A percentile compares a stretch with the other conserved stretches of the same genome.
These are phyloP conservation scores for Tenualosa thibaudeaui DNA, from an alignment of 2,797 vertebrate species.

Conservation along the genomic window DNA sequence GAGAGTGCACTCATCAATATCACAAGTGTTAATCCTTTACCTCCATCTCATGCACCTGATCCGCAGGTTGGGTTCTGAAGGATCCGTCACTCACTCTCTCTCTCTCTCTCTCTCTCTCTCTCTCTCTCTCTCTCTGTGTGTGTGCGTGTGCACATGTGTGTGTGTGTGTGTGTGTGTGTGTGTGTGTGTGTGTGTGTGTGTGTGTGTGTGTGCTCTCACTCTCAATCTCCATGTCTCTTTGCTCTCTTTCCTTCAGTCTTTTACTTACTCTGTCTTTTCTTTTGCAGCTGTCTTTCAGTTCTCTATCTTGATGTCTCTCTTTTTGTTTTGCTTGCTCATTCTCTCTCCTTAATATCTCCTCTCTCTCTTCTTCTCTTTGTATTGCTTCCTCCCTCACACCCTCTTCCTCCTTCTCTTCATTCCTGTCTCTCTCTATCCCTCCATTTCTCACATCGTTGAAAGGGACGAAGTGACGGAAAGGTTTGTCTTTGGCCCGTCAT, in stretches of 20 bases:
- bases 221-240: constrained; percentile 1
- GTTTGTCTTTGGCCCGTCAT: not conserved
- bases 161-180: too few species aligned
- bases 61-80: constrained; percentile 9
- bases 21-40: constrained; percentile 37
- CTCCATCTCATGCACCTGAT: not conserved
- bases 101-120: constrained; percentile 39
- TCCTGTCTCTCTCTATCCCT: not conserved
- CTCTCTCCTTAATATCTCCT: too few species aligned
- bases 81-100: constrained; percentile 35
- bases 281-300: not conserved
- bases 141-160: too few species aligned
- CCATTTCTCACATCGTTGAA: not conserved
- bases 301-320: not conserved
- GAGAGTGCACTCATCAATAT: constrained; percentile 52
- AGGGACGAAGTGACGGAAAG: constrained; percentile 3
- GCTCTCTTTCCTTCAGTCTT: not conserved
- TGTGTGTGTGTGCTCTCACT: too few species aligned
- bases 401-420: not conserved
- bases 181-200: too few species aligned
- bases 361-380: too few species aligned
- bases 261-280: constrained; percentile 41
- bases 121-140: not conserved
- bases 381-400: constrained; percentile 14
- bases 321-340: too few species aligned